phyloP scores from a whole-genome alignment of 1,140 invertebrate species.

The Bombus huntii region DNA sequence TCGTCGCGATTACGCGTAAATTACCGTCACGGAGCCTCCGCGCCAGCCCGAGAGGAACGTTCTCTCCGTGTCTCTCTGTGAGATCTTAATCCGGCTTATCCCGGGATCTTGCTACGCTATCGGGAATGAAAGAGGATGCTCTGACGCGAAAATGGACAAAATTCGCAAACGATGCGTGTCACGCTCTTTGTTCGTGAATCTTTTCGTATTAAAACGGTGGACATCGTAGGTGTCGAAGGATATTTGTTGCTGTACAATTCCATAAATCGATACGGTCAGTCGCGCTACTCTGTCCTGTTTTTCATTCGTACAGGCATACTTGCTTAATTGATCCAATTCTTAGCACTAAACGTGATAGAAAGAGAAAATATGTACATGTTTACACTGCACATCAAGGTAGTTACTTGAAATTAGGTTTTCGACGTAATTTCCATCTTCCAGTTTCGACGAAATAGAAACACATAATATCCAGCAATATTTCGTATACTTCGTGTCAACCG shows the following conservation, averaged over 20 bases:
- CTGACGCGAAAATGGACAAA: background rate
- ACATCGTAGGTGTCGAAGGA: background rate
- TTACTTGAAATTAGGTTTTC: no score
- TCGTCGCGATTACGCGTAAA: conserved; percentile 55
- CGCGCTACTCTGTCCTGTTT: no score
- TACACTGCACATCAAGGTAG: no score
- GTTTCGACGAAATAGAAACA: background rate
- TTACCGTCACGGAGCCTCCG: conserved; percentile 21
- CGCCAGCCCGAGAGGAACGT: background rate
- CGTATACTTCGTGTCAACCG: background rate
- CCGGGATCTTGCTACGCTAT: background rate
- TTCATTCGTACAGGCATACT: no score
- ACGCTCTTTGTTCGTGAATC: background rate
- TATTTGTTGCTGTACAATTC: background rate
- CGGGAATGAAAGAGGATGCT: no score
- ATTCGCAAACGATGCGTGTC: background rate
- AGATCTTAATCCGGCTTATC: conserved; percentile 58
- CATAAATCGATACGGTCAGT: background rate
- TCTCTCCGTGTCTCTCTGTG: background rate
- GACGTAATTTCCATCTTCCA: no score
- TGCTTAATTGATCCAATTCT: no score
- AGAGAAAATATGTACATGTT: no score
- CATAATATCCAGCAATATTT: no score
- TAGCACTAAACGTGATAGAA: no score
- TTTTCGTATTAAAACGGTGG: background rate